Evolutionary conservation across 2,888 invertebrate species (phyloP), one percentile per base, ranked within the genome.

Genomic region (Endotricha flammealis): DNA sequence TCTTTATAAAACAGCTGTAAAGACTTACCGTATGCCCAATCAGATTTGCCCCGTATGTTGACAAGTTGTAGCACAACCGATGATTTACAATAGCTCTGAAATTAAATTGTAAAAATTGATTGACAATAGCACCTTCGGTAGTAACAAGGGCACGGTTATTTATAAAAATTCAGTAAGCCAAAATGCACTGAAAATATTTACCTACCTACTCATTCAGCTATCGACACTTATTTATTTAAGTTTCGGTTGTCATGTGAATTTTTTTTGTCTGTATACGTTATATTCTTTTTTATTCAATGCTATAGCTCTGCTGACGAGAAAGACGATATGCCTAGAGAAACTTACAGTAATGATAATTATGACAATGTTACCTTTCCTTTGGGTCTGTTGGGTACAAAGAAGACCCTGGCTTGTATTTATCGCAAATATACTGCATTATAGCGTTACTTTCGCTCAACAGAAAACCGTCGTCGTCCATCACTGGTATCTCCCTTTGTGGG

Each of bases 381-480:
- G 91, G 85, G 42, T 93, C 92, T 45, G 88, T 89, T 0, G 95
- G 95, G 64, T 95, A 95, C 0, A 95, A 68, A 4, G 83, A 71
- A 8, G 89, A 89, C 6, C 88, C 88, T 16, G 89, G 90, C 31
- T 87, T 88, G 58, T 93, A 95, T 66, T 93, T 92, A 48, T 95
- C 94, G 32, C 91, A 92, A 39, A 95, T 71, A 64, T 95, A 95
- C 71, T 92, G 91, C 36, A 88, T 70, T 41, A 90, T 90, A 2
- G 90, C 90, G 49, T 88, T 86, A 49, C 94, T 95, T 77, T 95
- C 95, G 49, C 94, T 90, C 33, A 96, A 74, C 48, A 87, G 88
- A 63, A 95, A 93, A 12, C 94, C 94, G 54, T 92, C 88, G 59
- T 96, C 95, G 44, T 94, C 92, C 37, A 96, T 64, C 1, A 92